Conservation (phyloP, 2,113 vertebrate genomes). For the Ameiurus melas region DNA sequence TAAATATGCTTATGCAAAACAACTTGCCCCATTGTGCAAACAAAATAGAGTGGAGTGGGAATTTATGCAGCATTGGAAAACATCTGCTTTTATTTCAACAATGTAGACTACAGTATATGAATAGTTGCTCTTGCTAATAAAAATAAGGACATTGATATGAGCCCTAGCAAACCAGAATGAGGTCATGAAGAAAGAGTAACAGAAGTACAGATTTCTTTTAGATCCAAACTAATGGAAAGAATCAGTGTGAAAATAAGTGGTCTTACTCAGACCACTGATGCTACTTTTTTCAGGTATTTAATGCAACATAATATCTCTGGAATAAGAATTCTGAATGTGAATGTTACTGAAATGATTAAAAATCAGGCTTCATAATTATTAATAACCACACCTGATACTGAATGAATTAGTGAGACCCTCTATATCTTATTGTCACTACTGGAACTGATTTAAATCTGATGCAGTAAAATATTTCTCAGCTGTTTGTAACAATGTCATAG, state of each 20-base stretch:
- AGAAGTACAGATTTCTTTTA: background rate
- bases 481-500: background rate
- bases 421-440: background rate
- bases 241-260: background rate
- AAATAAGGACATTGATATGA: conserved; percentile 13
- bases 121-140: conserved; percentile 17
- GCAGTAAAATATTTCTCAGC: background rate
- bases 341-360: background rate
- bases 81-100: conserved; percentile 8
- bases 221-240: background rate
- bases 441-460: background rate
- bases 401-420: background rate
- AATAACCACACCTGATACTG: conserved; percentile 1
- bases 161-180: background rate
- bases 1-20: conserved; percentile 56
- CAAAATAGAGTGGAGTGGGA: conserved; percentile 33
- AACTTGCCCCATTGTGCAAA: conserved; percentile 31
- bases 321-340: background rate
- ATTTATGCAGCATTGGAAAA: conserved; percentile 31
- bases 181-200: background rate
- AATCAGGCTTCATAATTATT: conserved; percentile 30
- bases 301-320: background rate
- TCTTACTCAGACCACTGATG: background rate
- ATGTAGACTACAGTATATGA: background rate
- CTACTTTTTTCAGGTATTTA: background rate